Conservation (phyloP, 2,113 vertebrate species). For the Tupaia tana region DNA sequence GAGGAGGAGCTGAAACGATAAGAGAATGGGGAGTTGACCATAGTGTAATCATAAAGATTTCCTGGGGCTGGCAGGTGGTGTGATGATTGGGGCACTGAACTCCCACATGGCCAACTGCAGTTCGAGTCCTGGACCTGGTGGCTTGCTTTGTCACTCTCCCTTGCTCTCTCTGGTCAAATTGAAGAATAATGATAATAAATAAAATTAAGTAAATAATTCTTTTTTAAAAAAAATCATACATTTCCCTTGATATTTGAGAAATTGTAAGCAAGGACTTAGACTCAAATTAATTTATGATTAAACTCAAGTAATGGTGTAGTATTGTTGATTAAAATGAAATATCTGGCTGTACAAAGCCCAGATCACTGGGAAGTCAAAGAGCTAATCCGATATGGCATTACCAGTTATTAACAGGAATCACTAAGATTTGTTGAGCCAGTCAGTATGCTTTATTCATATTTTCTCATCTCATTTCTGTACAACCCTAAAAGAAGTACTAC, state of each 20-base stretch:
- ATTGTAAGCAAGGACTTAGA: constrained; percentile 10
- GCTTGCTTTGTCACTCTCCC: no score
- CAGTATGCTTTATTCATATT: background rate
- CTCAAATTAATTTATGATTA: constrained; percentile 27
- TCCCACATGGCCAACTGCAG: no score
- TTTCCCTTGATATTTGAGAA: constrained; percentile 19
- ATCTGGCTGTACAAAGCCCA: background rate
- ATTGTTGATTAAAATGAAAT: constrained; percentile 48
- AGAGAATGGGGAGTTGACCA: background rate
- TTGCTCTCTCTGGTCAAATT: no score
- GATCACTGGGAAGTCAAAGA: background rate
- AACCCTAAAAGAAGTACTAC: background rate
- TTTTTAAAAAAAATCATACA: no score
- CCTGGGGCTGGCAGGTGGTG: no score
- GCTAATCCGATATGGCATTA: background rate
- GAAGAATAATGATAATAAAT: no score
- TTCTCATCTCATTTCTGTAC: background rate
- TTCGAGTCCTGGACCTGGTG: no score
- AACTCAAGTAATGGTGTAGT: constrained; percentile 4
- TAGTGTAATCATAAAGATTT: background rate
- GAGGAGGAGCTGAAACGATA: background rate
- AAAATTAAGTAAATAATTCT: no score
- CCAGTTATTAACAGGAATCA: background rate
- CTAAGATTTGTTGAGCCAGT: background rate
- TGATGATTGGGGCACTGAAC: no score